Conservation (phyloP, 1,140 invertebrate genomes). For the Heliconius hermathena region DNA sequence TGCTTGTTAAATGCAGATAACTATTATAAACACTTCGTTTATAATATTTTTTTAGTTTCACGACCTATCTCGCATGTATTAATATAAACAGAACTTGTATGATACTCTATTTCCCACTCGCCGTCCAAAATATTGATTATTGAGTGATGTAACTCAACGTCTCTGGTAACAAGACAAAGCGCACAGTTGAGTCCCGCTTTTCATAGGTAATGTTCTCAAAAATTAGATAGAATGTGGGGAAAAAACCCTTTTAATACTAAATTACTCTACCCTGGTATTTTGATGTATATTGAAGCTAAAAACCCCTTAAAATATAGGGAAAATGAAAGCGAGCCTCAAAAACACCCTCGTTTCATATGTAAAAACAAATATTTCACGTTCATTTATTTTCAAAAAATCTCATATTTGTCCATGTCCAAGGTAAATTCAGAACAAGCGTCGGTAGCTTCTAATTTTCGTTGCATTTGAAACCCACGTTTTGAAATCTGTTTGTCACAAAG, state of each 20-base stretch:
- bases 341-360: no score
- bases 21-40: no score
- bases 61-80: neutral
- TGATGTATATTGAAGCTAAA: no score
- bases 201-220: neutral
- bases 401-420: neutral
- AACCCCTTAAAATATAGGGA: no score
- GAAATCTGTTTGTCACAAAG: constrained; percentile 21
- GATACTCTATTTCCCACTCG: neutral
- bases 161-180: neutral
- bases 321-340: no score
- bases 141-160: neutral
- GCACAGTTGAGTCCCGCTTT: neutral
- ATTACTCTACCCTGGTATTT: no score
- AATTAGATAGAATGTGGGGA: neutral
- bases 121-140: neutral
- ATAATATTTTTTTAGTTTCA: neutral
- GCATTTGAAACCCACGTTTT: neutral
- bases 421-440: constrained; percentile 13
- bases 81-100: no score
- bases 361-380: no score
- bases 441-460: constrained; percentile 4
- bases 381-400: neutral
- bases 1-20: neutral
- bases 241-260: no score